phyloP scores from a whole-genome alignment of 2,888 invertebrate species.

The Brachylomia viminalis region DNA sequence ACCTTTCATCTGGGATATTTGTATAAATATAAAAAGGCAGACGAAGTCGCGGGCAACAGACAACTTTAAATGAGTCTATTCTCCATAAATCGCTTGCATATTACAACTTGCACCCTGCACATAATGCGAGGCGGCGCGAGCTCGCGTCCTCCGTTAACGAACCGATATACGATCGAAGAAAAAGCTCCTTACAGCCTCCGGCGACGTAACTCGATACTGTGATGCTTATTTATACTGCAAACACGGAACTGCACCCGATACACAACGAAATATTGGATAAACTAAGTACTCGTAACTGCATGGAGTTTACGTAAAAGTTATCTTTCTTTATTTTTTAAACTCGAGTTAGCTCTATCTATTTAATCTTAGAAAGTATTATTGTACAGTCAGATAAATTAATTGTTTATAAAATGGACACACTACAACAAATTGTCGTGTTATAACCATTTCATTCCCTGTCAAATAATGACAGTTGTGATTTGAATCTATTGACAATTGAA shows the following conservation, averaged over 20 bases:
- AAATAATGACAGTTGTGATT: neutral
- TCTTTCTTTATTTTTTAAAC: neutral
- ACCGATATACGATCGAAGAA: slow-evolving; percentile 70
- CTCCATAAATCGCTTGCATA: neutral
- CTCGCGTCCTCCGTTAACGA: slow-evolving; percentile 69
- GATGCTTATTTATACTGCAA: slow-evolving; percentile 61
- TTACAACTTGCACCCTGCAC: slow-evolving; percentile 13
- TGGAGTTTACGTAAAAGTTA: neutral
- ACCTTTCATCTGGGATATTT: neutral
- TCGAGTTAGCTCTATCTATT: neutral
- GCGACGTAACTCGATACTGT: slow-evolving; percentile 61
- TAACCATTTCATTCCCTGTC: neutral
- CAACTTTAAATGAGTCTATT: too few species aligned
- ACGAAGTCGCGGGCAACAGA: neutral
- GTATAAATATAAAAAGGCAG: neutral
- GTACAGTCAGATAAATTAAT: neutral
- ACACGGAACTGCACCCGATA: slow-evolving; percentile 41
- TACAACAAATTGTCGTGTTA: neutral
- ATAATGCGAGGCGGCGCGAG: slow-evolving; percentile 57
- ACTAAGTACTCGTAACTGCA: neutral
- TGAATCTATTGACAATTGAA: neutral
- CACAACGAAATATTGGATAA: slow-evolving; percentile 32
- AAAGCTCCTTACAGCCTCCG: slow-evolving; percentile 61
- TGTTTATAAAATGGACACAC: neutral
- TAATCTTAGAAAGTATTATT: neutral